These are phyloP conservation scores for Contarinia nasturtii DNA, from an alignment of 1,140 invertebrate genomes.

Conservation along the genomic window DNA sequence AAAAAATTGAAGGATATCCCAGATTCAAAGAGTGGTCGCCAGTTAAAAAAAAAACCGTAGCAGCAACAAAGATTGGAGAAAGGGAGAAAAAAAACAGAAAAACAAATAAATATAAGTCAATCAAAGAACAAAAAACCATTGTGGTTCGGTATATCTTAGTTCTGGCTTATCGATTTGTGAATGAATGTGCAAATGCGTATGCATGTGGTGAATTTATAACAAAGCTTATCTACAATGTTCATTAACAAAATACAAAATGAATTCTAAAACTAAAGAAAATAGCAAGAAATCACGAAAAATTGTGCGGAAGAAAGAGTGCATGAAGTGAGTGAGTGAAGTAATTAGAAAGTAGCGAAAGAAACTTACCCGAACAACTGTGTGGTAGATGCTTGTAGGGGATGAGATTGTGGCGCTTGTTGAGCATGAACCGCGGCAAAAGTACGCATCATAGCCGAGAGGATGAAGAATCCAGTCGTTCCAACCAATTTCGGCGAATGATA, in stretches of 20 bases:
- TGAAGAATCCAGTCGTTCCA: conserved; percentile 77
- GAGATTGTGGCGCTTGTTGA: conserved; percentile 43
- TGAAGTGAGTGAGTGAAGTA: background rate
- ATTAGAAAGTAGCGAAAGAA: conserved; percentile 1
- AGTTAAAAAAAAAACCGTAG: no score
- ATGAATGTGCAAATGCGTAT: background rate
- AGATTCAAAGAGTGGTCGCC: no score
- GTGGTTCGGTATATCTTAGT: background rate
- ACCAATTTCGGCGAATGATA: conserved; percentile 65
- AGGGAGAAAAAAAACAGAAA: background rate
- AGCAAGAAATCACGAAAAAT: no score
- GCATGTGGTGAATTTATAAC: background rate
- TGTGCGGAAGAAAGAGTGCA: background rate
- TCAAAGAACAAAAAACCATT: background rate
- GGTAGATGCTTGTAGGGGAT: conserved; percentile 40
- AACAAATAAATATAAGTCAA: background rate
- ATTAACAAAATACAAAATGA: background rate
- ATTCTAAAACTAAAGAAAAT: no score
- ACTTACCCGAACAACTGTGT: conserved; percentile 49
- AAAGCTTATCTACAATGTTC: background rate
- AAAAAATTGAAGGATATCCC: no score
- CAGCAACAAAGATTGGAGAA: no score
- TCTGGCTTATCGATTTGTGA: conserved; percentile 1
- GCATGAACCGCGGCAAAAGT: conserved; percentile 68
- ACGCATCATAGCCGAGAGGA: conserved; percentile 60